A percentile compares a stretch with the other conserved stretches of the same genome.
phyloP scores from a whole-genome alignment of 2,888 invertebrate species.

The Resseliella maxima region DNA sequence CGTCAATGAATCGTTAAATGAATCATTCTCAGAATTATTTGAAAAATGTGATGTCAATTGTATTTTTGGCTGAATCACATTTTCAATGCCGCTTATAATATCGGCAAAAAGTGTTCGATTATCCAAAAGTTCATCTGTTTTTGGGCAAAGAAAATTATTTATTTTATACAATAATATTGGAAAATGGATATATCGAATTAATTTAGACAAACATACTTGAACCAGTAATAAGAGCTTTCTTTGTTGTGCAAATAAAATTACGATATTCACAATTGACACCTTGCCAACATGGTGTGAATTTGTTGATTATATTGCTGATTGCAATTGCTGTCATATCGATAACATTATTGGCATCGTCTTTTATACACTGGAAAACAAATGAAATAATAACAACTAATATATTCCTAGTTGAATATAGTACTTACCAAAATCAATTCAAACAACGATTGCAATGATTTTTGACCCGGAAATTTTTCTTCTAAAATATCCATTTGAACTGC shows the following conservation, averaged over 20 bases:
- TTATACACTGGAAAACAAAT: background rate
- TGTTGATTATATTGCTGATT: background rate
- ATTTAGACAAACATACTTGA: background rate
- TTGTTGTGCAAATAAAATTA: background rate
- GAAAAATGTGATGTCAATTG: background rate
- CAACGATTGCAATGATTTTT: background rate
- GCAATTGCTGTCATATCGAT: background rate
- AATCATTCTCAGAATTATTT: background rate
- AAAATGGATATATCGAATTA: background rate
- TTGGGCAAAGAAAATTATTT: background rate
- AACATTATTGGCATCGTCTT: background rate
- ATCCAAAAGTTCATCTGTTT: background rate
- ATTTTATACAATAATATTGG: background rate
- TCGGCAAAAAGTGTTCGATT: constrained; percentile 17
- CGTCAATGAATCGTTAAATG: background rate
- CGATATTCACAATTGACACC: background rate
- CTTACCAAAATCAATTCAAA: constrained; percentile 39
- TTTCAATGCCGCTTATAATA: background rate
- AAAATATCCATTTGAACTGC: background rate
- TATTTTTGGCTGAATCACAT: background rate
- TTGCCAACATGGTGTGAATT: constrained; percentile 43
- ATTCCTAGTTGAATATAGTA: background rate
- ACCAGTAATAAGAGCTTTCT: background rate
- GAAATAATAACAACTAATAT: background rate
- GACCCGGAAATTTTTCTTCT: background rate